Base-by-base conservation (phyloP, 2,113 vertebrate species). In the Nothocercus julius region DNA sequence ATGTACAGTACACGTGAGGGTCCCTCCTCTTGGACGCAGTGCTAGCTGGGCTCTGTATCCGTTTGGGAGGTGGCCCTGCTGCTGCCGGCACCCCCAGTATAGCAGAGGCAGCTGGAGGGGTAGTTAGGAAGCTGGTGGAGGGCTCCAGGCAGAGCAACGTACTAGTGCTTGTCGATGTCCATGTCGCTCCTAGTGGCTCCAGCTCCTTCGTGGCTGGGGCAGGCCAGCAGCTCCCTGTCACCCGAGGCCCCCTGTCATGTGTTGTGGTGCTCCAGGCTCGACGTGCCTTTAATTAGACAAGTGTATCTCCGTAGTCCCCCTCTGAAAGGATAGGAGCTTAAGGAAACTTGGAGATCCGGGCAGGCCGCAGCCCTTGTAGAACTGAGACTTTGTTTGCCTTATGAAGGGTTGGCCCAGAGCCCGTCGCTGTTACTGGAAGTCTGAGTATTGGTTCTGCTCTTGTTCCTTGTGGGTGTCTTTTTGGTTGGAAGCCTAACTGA, bases 251-350 rank as follows among this genome's bases (percentile, higher is more conserved):
- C 17, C 19, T 73, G 36, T 8, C 17, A 9, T 10, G 22, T 0
- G 0, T 0, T 21, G 10, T 56, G 56, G 20, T 24, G 3, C 13
- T 34, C 25, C 0, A 0, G 21, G 36, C n/a, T 78, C 59, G 59
- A 36, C 34, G 45, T 81, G 24, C 45, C 47, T 24, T 40, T 67
- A n/a, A 49, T 25, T 19, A 5, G 25, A 53, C 45, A 36, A 6
- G 44, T 0, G 1, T 70, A 54, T 13, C 44, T 67, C 45, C 59
- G n/a, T 25, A 27, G 21, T n/a, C 81, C 86, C 6, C 27, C 5
- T 75, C 47, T 85, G 58, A 54, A 87, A 36, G 8, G 12, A 5
- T 24, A 4, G 14, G 59, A 81, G 27, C 27, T 67, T 66, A 10
- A 0, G 1, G 40, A 82, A 54, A 12, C 20, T 76, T 82, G 30